Percentiles rank a stretch among this genome's conserved stretches.
These are phyloP conservation scores for Meta bourneti DNA, from an alignment of 2,888 invertebrate species.

Conservation along the genomic window DNA sequence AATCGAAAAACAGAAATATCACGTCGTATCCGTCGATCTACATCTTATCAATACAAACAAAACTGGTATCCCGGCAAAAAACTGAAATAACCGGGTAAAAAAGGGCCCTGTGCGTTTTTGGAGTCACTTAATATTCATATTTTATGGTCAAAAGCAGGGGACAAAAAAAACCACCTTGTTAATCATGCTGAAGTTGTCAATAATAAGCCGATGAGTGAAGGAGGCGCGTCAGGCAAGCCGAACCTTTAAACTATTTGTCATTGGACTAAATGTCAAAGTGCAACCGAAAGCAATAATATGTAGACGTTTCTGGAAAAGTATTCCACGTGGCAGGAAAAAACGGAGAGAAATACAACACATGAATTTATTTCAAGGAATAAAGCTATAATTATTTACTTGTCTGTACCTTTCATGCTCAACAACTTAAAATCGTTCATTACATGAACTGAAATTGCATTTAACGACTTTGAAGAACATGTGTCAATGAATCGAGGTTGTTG, in stretches of 20 bases:
- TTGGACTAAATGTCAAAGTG: slow-evolving; percentile 54
- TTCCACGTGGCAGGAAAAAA: not conserved
- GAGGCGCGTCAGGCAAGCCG: slow-evolving; percentile 50
- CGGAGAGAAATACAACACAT: not conserved
- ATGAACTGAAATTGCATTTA: too few relatives aligned
- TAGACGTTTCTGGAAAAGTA: not conserved
- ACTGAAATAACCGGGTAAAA: slow-evolving; percentile 15
- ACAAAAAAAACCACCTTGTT: slow-evolving; percentile 41
- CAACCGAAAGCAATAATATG: slow-evolving; percentile 19
- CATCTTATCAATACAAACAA: slow-evolving; percentile 28
- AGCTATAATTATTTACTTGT: too few relatives aligned
- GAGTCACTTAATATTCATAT: slow-evolving; percentile 29
- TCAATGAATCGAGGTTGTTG: too few relatives aligned
- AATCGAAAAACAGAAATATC: not conserved
- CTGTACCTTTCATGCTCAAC: too few relatives aligned
- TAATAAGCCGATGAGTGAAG: slow-evolving; percentile 43
- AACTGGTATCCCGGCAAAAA: slow-evolving; percentile 53
- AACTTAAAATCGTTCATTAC: too few relatives aligned
- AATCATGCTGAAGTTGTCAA: slow-evolving; percentile 58
- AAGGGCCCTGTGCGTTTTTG: not conserved
- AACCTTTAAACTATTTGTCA: slow-evolving; percentile 59
- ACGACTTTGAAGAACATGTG: too few relatives aligned
- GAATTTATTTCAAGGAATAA: too few relatives aligned
- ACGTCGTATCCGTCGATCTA: not conserved
- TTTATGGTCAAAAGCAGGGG: slow-evolving; percentile 24